Conservation (phyloP, 2,113 vertebrate species). For the Sinocyclocheilus grahami region DNA sequence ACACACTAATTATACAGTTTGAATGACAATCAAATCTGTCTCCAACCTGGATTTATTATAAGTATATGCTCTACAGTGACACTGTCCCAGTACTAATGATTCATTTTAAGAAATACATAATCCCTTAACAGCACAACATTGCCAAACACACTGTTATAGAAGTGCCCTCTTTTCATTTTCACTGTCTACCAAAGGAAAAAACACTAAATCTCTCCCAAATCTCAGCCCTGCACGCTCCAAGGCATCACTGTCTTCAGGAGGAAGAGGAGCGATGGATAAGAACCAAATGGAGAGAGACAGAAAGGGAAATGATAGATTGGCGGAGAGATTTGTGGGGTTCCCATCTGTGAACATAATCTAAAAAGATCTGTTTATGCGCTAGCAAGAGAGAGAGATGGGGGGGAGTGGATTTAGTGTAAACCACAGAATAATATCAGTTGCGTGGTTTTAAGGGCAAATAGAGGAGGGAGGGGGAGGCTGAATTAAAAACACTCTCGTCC, state of each 20-base stretch:
- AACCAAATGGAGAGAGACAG: slow-evolving; percentile 23
- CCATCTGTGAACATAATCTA: slow-evolving; percentile 74
- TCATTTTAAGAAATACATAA: background rate
- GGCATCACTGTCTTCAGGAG: background rate
- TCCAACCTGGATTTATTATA: too few species aligned
- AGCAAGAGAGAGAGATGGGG: slow-evolving; percentile 43
- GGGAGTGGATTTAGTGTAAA: slow-evolving; percentile 41
- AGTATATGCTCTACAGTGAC: background rate
- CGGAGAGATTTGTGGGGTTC: slow-evolving; percentile 65
- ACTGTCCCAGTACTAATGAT: background rate
- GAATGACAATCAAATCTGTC: too few species aligned
- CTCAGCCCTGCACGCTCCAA: background rate
- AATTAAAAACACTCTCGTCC: slow-evolving; percentile 31
- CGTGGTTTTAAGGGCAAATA: slow-evolving; percentile 51
- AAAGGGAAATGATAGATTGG: slow-evolving; percentile 57
- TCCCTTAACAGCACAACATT: slow-evolving; percentile 25
- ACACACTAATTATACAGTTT: too few species aligned
- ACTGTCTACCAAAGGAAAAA: slow-evolving; percentile 1
- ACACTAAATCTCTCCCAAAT: background rate
- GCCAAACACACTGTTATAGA: slow-evolving; percentile 26
- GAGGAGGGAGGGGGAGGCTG: background rate
- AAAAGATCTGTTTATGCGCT: slow-evolving; percentile 63
- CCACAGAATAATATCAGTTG: slow-evolving; percentile 54
- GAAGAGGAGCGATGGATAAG: slow-evolving; percentile 45
- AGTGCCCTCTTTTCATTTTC: slow-evolving; percentile 7